Base-by-base conservation (phyloP, 2,797 vertebrate species). In the Takifugu rubripes region DNA sequence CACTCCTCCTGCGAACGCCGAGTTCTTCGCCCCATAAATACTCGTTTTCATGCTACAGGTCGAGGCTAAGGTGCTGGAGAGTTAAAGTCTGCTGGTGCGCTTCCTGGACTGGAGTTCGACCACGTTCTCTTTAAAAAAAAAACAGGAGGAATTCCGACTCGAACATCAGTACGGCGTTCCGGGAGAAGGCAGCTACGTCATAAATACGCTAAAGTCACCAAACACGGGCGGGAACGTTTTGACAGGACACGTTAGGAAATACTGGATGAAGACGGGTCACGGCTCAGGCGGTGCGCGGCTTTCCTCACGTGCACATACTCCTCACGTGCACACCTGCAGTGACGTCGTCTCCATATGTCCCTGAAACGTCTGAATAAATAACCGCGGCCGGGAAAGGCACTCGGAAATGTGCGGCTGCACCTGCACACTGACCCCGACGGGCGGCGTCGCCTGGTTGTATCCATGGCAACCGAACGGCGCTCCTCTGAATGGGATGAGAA, bases 51-150 rank as follows among this genome's bases (percentile, higher is more conserved):
- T 88, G 88, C 86, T 92, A 92, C 90, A 90, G 83, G 86, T 84
- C 57, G 66, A 79, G 61, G 73, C 82, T 92, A 92, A 92, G 90
- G 91, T 92, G 90, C 91, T 88, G 72, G 81, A 82, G 68, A 61
- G 60, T 71, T 72, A 75, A 79, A 72, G 67, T 78, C 65, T 77
- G 75, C 72, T 84, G 70, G 77, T 83, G 73, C 54, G 15, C 5
- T 46, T 46, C 5, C 9, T 46, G 8, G 46, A 29, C 27, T 29
- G 4, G 4, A 29, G 7, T 29, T 29, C 27, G 4, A 29, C 7
- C 4, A 29, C 6, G 4, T 4, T 40, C 36, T 40, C 36, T 4
- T 40, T 40, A 40, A 14, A 40, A 40, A 12, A 12, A 21, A 21
- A 21, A 21, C 21, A 21, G 36, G 36, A 14, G 36, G 36, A 40